Evolutionary conservation across 1,140 invertebrate genomes (phyloP), one percentile per base, ranked within the genome.

Genomic region (Heliconius melpomene): DNA sequence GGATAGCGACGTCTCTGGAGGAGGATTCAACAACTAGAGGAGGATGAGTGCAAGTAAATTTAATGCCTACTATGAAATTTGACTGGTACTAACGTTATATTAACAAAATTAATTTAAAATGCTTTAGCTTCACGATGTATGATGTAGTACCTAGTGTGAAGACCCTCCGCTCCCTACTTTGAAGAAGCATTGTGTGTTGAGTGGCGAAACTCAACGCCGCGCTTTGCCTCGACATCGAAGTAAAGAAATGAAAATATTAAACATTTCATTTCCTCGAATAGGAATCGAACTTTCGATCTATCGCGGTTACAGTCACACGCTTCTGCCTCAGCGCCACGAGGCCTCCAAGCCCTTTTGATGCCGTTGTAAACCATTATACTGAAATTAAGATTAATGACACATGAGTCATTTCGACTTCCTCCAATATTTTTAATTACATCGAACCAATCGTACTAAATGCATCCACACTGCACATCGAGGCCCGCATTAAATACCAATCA

Each of bases 401-500:
- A 72, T 40, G 32, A 72, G 60, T 66, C 60, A 66, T 29, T 26
- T 18, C 23, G 46, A 23, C 50, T 79, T 77, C 46, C 74, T 50
- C 50, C 75, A 81, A 83, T 84, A 84, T 84, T 86, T 85, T 83
- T 84, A 85, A 85, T 83, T 84, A 72, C 74, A 54, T 76, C 75
- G 78, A 79, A 80, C 81, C 81, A 88, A 86, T 88, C 83, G 83
- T 79, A 84, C 80, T 82, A 83, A 85, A 26, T 50, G 74, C 76
- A 79, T 83, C 70, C 77, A 72, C 79, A 77, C 77, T 70, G 75
- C 80, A 83, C 82, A 75, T 83, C 83, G 78, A 74, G 81, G 85
- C 92, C 91, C 92, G 91, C 90, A 94, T 92, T 92, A 92, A 90
- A 75, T 91, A 93, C 88, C 90, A 91, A 91, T 92, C 91, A 92